A percentile compares a stretch with the other conserved stretches of the same genome.
phyloP scores from a whole-genome alignment of 2,797 vertebrate species.

The Cossypha dichroa region DNA sequence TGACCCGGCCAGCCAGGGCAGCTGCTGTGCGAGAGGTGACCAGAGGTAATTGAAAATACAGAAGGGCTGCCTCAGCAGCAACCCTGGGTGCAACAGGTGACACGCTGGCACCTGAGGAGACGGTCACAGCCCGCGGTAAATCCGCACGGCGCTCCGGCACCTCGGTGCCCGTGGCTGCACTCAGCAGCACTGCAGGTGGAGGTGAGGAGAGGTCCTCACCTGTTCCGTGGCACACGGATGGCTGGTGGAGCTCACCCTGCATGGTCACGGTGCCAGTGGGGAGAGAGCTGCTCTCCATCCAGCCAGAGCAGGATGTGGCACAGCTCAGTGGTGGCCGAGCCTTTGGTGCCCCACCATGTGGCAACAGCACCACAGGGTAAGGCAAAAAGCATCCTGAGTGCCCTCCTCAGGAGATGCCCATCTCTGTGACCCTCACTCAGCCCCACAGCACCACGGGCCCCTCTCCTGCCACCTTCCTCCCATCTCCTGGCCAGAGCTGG shows the following conservation, averaged over 20 bases:
- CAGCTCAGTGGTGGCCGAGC: fast-evolving
- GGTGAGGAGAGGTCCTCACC: slow-evolving; percentile 43
- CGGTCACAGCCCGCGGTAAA: fast-evolving
- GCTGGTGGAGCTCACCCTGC: slow-evolving; percentile 66
- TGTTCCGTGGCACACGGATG: slow-evolving; percentile 48
- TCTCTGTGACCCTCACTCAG: not conserved
- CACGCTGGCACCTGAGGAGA: not conserved
- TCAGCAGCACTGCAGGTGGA: not conserved
- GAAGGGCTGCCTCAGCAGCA: not conserved
- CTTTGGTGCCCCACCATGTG: fast-evolving
- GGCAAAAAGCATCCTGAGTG: not conserved
- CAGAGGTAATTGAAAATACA: not conserved
- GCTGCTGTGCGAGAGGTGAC: not conserved
- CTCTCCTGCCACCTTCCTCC: not conserved
- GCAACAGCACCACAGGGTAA: fast-evolving
- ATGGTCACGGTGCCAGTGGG: slow-evolving; percentile 83
- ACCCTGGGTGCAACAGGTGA: not conserved
- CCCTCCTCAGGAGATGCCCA: fast-evolving
- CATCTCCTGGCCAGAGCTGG: not conserved
- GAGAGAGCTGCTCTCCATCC: not conserved
- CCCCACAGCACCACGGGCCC: not conserved
- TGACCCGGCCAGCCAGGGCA: not conserved
- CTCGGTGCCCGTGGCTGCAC: not conserved
- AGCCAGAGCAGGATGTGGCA: not conserved
- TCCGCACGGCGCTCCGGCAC: not conserved